Evolutionary conservation across 2,113 vertebrate genomes (phyloP).

Genomic region (Phyllostomus discolor): DNA sequence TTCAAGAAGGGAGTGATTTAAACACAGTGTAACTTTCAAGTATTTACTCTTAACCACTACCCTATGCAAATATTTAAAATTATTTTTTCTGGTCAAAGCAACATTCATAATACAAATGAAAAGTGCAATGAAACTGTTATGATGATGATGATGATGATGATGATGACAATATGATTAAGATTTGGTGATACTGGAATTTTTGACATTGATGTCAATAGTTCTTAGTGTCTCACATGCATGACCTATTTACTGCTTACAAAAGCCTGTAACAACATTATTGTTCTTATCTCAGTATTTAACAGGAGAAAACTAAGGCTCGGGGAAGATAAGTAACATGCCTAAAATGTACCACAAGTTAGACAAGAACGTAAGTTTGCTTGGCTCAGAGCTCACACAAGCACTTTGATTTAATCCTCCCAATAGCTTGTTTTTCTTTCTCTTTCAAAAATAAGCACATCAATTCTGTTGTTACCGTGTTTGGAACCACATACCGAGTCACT

Average conservation of each 20-base stretch:
- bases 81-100: neutral
- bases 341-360: neutral
- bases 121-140: neutral
- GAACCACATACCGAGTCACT: neutral
- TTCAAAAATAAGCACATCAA: conserved; percentile 13
- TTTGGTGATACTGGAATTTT: neutral
- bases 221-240: neutral
- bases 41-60: neutral
- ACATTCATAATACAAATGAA: neutral
- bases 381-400: neutral
- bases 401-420: neutral
- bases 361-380: neutral
- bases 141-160: neutral
- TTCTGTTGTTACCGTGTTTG: neutral
- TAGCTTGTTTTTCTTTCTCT: neutral
- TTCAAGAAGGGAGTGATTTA: neutral
- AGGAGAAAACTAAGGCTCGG: neutral
- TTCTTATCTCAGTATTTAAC: neutral
- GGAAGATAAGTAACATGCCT: neutral
- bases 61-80: neutral
- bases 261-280: neutral
- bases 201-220: neutral
- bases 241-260: neutral
- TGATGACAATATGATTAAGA: neutral
- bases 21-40: neutral